These are phyloP conservation scores for Idaea straminata DNA, from an alignment of 2,888 invertebrate genomes.

Conservation along the genomic window DNA sequence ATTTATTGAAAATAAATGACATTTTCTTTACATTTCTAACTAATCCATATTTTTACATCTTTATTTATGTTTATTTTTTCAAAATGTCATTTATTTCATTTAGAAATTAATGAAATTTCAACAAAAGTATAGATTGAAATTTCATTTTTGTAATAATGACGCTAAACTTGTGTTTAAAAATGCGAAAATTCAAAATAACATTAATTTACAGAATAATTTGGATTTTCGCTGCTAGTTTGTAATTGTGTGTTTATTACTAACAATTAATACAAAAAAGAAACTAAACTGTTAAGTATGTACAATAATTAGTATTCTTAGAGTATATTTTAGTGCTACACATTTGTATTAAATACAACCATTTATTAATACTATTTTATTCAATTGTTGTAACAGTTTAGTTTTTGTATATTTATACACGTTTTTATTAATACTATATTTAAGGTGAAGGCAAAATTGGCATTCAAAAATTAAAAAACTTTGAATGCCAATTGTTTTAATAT, in stretches of 20 bases:
- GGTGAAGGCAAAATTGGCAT: conserved; percentile 62
- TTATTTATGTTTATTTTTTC: neutral
- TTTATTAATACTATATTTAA: conserved; percentile 45
- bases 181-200: conserved; percentile 14
- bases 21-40: conserved; percentile 11
- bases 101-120: neutral
- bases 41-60: neutral
- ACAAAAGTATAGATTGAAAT: neutral
- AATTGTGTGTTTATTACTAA: conserved; percentile 64
- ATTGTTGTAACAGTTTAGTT: conserved; percentile 27
- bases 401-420: conserved; percentile 33
- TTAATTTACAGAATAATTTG: conserved; percentile 32
- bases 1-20: conserved; percentile 34
- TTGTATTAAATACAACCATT: neutral
- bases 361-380: conserved; percentile 4
- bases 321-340: neutral
- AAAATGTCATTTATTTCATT: conserved; percentile 7
- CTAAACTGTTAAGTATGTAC: conserved; percentile 30
- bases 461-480: conserved; percentile 16
- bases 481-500: conserved; percentile 53
- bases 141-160: neutral
- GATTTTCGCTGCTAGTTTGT: conserved; percentile 40
- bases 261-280: conserved; percentile 37
- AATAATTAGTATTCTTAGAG: neutral
- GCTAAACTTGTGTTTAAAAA: conserved; percentile 9